These are phyloP conservation scores for Salmo trutta DNA, from an alignment of 2,797 vertebrate genomes.

Conservation along the genomic window DNA sequence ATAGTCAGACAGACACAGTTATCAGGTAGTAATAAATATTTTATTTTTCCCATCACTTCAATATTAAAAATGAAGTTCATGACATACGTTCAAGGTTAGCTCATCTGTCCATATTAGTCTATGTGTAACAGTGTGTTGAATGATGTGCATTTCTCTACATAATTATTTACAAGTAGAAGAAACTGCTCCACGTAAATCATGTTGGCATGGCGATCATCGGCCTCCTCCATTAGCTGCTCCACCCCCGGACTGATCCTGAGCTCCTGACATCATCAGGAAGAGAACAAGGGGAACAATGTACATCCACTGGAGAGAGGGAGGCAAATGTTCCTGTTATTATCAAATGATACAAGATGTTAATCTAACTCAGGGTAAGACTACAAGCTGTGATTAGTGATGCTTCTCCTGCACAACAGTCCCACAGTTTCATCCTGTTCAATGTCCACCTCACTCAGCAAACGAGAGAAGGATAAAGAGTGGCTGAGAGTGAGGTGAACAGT, in stretches of 20 bases:
- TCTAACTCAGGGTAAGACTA: background rate
- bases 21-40: conserved; percentile 69
- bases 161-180: conserved; percentile 67
- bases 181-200: conserved; percentile 19
- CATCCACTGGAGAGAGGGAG: conserved; percentile 84
- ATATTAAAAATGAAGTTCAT: conserved; percentile 58
- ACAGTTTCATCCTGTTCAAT: conserved; percentile 50
- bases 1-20: background rate
- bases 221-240: conserved; percentile 78
- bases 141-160: conserved; percentile 41
- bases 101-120: conserved; percentile 29
- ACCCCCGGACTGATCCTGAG: conserved; percentile 87
- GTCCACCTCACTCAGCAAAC: conserved; percentile 28
- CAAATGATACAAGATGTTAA: background rate
- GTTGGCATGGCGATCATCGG: conserved; percentile 58
- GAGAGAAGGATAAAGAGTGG: conserved; percentile 34
- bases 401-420: conserved; percentile 17
- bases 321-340: background rate
- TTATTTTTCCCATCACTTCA: conserved; percentile 57
- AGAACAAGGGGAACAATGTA: conserved; percentile 94
- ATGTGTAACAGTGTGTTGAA: background rate
- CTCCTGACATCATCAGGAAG: conserved; percentile 95
- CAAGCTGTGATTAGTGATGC: conserved; percentile 25
- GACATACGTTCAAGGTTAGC: conserved; percentile 26
- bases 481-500: conserved; percentile 7